phyloP scores from a whole-genome alignment of 2,113 vertebrate genomes.

The Silurus meridionalis region DNA sequence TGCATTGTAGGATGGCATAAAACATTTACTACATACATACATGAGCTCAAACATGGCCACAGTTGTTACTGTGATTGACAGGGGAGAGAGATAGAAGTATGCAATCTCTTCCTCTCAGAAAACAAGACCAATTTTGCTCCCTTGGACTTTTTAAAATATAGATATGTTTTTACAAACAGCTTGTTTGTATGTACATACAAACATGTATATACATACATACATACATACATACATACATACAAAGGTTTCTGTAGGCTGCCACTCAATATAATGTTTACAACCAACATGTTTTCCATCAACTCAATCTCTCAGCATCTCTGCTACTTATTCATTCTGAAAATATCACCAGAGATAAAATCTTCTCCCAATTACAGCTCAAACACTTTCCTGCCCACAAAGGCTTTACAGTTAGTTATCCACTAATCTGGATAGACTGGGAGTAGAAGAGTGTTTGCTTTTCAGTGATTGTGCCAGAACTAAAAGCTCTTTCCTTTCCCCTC shows the following conservation, averaged over 20 bases:
- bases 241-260: not conserved
- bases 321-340: constrained; percentile 24
- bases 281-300: not conserved
- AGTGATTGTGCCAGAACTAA: constrained; percentile 14
- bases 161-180: not conserved
- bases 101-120: not conserved
- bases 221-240: not conserved
- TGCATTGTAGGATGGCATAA: not conserved
- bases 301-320: not conserved
- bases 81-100: not conserved
- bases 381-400: constrained; percentile 5
- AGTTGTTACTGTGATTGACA: not conserved
- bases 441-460: constrained; percentile 28
- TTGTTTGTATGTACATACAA: not conserved
- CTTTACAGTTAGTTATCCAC: constrained; percentile 43
- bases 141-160: not conserved
- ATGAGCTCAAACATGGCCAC: not conserved
- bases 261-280: not conserved
- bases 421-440: constrained; percentile 38
- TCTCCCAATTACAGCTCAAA: constrained; percentile 31
- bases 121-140: not conserved
- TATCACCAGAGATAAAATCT: constrained; percentile 46
- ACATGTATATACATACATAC: not conserved
- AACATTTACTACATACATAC: not conserved
- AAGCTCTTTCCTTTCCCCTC: constrained; percentile 12